Evolutionary conservation across 2,797 vertebrate species (phyloP).

Genomic region (Geotrypetes seraphini): DNA sequence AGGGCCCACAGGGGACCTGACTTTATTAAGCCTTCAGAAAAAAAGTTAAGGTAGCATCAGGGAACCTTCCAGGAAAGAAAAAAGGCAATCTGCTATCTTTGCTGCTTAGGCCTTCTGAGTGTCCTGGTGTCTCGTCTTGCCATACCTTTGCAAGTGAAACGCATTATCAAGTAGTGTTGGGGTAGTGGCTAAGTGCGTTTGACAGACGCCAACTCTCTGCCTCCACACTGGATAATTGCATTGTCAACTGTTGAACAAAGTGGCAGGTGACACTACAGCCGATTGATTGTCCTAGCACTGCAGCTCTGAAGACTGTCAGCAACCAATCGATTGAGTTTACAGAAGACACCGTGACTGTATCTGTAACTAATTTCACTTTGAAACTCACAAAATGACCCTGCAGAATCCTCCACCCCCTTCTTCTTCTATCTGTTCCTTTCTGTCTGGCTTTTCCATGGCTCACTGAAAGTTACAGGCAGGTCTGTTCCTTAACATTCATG

Average conservation of each 20-base stretch:
- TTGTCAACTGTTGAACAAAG: slow-evolving; percentile 72
- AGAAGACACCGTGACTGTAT: slow-evolving; percentile 65
- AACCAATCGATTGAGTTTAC: slow-evolving; percentile 71
- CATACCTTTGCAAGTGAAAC: too few relatives aligned
- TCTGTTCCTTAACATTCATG: too few relatives aligned
- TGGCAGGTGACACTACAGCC: slow-evolving; percentile 69
- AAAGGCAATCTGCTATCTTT: too few relatives aligned
- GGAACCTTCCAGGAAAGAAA: too few relatives aligned
- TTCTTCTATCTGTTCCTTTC: slow-evolving; percentile 27
- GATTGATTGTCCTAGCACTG: slow-evolving; percentile 54
- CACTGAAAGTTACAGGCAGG: too few relatives aligned
- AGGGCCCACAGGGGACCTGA: too few relatives aligned
- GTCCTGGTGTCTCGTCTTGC: too few relatives aligned
- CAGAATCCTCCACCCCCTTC: too few relatives aligned
- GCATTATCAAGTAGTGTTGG: slow-evolving; percentile 55
- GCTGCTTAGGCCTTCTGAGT: too few relatives aligned
- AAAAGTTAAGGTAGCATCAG: too few relatives aligned
- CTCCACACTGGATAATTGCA: slow-evolving; percentile 76
- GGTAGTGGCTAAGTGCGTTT: slow-evolving; percentile 68
- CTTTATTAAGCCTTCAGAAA: too few relatives aligned
- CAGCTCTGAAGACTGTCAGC: slow-evolving; percentile 63
- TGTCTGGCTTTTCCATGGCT: slow-evolving; percentile 12
- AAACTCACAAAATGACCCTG: slow-evolving; percentile 40
- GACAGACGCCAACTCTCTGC: slow-evolving; percentile 74
- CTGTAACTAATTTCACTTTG: slow-evolving; percentile 70